Evolutionary conservation across 1,140 invertebrate species (phyloP).

Genomic region (Cherax destructor): DNA sequence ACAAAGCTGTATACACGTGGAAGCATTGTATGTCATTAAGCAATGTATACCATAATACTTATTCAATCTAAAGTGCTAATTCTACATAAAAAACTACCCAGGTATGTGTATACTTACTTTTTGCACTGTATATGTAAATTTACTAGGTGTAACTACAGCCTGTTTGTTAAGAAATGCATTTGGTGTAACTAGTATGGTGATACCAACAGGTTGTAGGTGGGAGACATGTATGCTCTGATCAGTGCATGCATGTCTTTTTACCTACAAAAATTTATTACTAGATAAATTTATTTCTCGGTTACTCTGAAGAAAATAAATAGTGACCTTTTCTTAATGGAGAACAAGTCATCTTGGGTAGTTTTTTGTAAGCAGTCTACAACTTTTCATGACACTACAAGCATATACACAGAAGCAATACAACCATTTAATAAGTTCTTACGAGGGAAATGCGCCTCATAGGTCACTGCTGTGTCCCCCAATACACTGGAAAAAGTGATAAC

Average conservation of each 20-base stretch:
- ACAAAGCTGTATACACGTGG: slow-evolving; percentile 1
- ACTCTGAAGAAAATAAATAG: no score
- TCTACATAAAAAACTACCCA: slow-evolving; percentile 36
- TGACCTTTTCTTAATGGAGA: no score
- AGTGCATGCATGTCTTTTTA: no score
- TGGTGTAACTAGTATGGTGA: no score
- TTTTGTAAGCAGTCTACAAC: slow-evolving; percentile 3
- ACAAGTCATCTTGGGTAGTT: slow-evolving; percentile 32
- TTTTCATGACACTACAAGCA: slow-evolving; percentile 15
- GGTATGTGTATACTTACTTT: background rate
- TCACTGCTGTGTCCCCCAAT: slow-evolving; percentile 67
- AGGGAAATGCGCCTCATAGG: slow-evolving; percentile 60
- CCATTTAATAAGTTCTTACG: slow-evolving; percentile 58
- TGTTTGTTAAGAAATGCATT: no score
- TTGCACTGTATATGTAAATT: no score
- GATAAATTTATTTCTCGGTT: no score
- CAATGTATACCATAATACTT: slow-evolving; percentile 30
- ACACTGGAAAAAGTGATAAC: slow-evolving; percentile 66
- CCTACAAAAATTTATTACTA: no score
- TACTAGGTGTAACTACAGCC: no score
- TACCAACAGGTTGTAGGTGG: no score
- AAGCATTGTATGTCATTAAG: slow-evolving; percentile 32
- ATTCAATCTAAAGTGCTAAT: slow-evolving; percentile 5
- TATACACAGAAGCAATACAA: slow-evolving; percentile 44
- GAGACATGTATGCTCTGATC: no score